A percentile compares a stretch with the other conserved stretches of the same genome.
Evolutionary conservation across 2,888 invertebrate genomes (phyloP).

Genomic region (Alloscopus bannaensis): DNA sequence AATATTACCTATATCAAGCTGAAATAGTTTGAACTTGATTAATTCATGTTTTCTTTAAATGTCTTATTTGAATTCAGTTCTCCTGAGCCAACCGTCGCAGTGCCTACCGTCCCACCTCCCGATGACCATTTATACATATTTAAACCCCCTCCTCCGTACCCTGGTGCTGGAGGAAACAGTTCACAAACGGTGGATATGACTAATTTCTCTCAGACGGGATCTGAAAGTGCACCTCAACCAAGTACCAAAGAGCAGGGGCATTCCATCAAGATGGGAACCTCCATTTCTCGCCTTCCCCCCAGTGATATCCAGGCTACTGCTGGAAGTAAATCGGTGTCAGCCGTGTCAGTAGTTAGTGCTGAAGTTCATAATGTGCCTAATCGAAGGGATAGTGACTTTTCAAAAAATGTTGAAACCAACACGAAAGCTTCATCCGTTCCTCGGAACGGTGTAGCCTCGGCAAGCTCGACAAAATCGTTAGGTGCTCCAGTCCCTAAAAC

Average conservation of each 20-base stretch:
- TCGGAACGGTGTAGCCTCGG: background rate
- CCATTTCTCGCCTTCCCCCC: slow-evolving; percentile 47
- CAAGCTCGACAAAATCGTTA: slow-evolving; percentile 6
- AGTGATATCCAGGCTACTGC: slow-evolving; percentile 1
- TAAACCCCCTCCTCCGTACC: slow-evolving; percentile 91
- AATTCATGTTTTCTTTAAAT: too few relatives aligned
- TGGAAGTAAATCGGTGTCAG: slow-evolving; percentile 50
- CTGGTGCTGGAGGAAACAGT: slow-evolving; percentile 83
- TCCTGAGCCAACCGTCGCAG: slow-evolving; percentile 9
- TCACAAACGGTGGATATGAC: slow-evolving; percentile 81
- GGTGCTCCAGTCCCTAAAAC: slow-evolving; percentile 45
- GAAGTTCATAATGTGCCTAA: slow-evolving; percentile 62
- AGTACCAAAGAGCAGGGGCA: slow-evolving; percentile 45
- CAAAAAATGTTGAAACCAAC: background rate
- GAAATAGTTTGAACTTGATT: too few relatives aligned
- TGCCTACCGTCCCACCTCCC: slow-evolving; percentile 70
- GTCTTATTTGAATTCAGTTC: slow-evolving; percentile 11
- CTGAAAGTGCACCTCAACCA: background rate
- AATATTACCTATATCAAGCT: too few relatives aligned
- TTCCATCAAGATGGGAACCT: slow-evolving; percentile 49
- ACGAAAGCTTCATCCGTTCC: background rate
- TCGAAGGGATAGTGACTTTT: slow-evolving; percentile 12
- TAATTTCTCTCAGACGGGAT: slow-evolving; percentile 9
- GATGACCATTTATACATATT: slow-evolving; percentile 79
- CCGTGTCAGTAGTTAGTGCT: slow-evolving; percentile 66